These are phyloP conservation scores for Scyliorhinus canicula DNA, from an alignment of 2,797 vertebrate genomes.

Conservation along the genomic window DNA sequence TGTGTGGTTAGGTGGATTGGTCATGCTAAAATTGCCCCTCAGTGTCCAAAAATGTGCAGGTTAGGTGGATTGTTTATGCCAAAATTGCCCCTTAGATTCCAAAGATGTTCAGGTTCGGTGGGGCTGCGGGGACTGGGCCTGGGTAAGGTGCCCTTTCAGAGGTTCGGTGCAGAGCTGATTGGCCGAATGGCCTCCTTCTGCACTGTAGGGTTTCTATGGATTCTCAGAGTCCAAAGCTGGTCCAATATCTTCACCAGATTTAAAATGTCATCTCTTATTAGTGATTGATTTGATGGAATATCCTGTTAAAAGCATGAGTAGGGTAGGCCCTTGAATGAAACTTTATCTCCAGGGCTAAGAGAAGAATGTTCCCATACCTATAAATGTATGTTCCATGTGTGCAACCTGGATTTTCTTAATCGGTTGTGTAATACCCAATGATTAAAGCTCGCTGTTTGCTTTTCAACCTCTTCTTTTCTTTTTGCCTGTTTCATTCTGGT, in stretches of 20 bases:
- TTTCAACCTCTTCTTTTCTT: not conserved
- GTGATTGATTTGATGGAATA: not conserved
- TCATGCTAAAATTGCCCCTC: too few species aligned
- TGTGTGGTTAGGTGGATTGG: too few species aligned
- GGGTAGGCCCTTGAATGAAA: not conserved
- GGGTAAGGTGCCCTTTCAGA: too few species aligned
- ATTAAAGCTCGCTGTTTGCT: constrained; percentile 10
- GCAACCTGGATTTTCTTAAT: not conserved
- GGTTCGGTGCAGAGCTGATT: too few species aligned
- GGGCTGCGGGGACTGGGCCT: too few species aligned
- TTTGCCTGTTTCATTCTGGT: not conserved
- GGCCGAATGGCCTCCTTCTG: too few species aligned
- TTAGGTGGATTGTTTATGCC: too few species aligned
- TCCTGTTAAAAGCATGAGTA: not conserved
- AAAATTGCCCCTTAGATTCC: too few species aligned
- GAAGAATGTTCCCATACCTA: not conserved
- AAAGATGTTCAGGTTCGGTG: too few species aligned
- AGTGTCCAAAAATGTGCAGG: too few species aligned
- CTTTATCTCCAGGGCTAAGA: not conserved
- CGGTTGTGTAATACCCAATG: not conserved
- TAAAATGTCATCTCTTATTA: not conserved
- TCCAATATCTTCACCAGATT: not conserved
- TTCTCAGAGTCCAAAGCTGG: not conserved
- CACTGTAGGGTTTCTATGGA: too few species aligned
- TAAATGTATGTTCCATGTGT: not conserved